Evolutionary conservation across 2,888 invertebrate species (phyloP), one percentile per base, ranked within the genome.

Genomic region (Epinotia bilunana): DNA sequence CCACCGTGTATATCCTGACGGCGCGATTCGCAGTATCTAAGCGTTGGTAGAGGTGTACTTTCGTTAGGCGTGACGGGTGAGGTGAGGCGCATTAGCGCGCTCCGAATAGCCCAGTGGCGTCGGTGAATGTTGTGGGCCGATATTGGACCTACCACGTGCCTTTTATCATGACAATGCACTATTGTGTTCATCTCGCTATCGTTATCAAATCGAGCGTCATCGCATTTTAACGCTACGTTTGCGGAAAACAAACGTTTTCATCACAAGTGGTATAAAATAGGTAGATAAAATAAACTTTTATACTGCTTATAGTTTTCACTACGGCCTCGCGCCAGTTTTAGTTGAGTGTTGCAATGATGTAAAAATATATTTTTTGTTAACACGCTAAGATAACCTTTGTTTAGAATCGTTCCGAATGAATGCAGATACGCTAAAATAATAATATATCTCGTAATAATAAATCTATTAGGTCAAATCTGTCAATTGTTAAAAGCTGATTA

Each of bases 181-280:
- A 65, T 33, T 65, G 65, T 62, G 18, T 18, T 62, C 18, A 39
- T 33, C 9, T 68, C 0, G n/a, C 58, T 23, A 58, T 28, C 49
- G 46, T 74, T 74, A 74, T 74, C 65, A 65, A 60, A 61, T 43
- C 70, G 23, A 49, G 46, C 64, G 18, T 39, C 62, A 60, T 65
- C 18, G 9, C 39, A 39, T 9, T 55, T 13, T n/a, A 1, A 60
- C 74, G 70, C 70, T 60, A 39, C 74, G 28, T 60, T 71, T 61
- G 65, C 23, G 18, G n/a, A 61, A 65, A 70, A 74, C 74, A 74
- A 74, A 58, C 33, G 3, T 28, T 65, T 65, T 55, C 71, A 74
- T 74, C 74, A 61, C 23, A 74, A 55, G 53, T 13, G 43, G 53
- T 43, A 64, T 74, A 64, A 58, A n/a, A 71, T 7, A 64, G 39